Evolutionary conservation across 2,113 vertebrate species (phyloP).

Genomic region (Sander vitreus): DNA sequence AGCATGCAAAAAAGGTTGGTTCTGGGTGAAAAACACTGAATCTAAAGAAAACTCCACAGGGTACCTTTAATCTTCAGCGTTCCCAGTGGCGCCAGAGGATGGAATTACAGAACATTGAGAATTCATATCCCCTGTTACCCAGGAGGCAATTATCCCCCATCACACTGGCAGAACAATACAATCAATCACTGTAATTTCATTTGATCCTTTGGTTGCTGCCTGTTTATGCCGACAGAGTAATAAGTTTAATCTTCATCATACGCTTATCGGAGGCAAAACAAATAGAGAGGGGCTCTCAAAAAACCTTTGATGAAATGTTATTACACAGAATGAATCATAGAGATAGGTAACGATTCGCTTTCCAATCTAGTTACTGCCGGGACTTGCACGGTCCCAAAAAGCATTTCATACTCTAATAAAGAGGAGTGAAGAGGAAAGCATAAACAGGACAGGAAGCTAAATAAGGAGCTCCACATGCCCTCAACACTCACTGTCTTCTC

Average conservation of each 20-base stretch:
- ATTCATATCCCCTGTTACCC: conserved; percentile 83
- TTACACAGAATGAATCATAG: conserved; percentile 84
- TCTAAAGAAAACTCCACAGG: conserved; percentile 67
- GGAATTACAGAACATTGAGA: conserved; percentile 82
- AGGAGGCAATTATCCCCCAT: conserved; percentile 84
- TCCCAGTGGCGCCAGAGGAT: conserved; percentile 78
- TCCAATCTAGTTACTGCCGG: conserved; percentile 81
- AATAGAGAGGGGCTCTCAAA: conserved; percentile 79
- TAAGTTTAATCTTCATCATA: conserved; percentile 86
- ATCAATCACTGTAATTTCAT: conserved; percentile 88
- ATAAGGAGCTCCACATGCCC: conserved; percentile 51
- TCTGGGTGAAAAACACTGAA: conserved; percentile 42
- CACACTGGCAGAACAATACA: conserved; percentile 84
- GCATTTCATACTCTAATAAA: conserved; percentile 81
- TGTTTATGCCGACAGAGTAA: conserved; percentile 85
- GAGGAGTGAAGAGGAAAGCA: conserved; percentile 60
- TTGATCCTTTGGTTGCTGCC: conserved; percentile 85
- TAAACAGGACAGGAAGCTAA: conserved; percentile 62
- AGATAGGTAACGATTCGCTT: conserved; percentile 80
- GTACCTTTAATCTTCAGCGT: conserved; percentile 80
- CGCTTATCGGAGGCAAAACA: conserved; percentile 82
- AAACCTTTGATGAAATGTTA: conserved; percentile 83
- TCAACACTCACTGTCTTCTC: conserved; percentile 53
- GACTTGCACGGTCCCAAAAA: conserved; percentile 74
- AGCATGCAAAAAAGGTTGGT: neutral